phyloP scores from a whole-genome alignment of 2,888 invertebrate genomes.

The Amblyteles armatorius region DNA sequence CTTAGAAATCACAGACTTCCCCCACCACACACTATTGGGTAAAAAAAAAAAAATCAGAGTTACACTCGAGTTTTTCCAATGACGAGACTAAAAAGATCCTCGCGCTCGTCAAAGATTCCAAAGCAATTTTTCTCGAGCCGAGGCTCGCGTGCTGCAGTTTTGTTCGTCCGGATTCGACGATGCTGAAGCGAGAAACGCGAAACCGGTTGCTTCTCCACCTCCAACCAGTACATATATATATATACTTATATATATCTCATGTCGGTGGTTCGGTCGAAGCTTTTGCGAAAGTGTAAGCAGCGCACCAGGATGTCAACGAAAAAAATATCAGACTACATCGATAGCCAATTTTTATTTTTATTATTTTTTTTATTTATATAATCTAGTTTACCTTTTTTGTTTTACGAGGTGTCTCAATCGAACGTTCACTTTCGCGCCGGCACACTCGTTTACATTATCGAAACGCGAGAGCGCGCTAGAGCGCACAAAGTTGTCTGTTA shows the following conservation, averaged over 20 bases:
- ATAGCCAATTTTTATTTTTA: neutral
- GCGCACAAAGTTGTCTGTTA: constrained; percentile 1
- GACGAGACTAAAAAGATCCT: constrained; percentile 17
- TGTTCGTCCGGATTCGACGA: constrained; percentile 23
- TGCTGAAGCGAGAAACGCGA: constrained; percentile 28
- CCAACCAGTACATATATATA: neutral
- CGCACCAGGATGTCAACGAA: neutral
- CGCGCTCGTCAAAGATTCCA: constrained; percentile 2
- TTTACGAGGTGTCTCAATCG: neutral
- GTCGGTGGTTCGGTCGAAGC: neutral
- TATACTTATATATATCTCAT: constrained; percentile 10
- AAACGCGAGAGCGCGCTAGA: constrained; percentile 10
- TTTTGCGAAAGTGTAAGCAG: constrained; percentile 20
- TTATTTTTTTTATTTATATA: neutral
- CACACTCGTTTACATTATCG: constrained; percentile 25
- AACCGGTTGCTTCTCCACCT: constrained; percentile 45
- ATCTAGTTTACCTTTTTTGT: constrained; percentile 1
- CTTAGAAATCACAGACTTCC: neutral
- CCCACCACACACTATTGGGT: neutral
- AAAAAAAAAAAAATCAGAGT: neutral
- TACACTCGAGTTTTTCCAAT: neutral
- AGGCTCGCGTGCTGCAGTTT: constrained; percentile 27
- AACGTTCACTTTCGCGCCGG: constrained; percentile 25
- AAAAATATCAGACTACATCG: constrained; percentile 27
- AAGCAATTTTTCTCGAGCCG: constrained; percentile 20